Evolutionary conservation across 2,797 vertebrate genomes (phyloP), one percentile per base, ranked within the genome.

Genomic region (Myotis vivesi): DNA sequence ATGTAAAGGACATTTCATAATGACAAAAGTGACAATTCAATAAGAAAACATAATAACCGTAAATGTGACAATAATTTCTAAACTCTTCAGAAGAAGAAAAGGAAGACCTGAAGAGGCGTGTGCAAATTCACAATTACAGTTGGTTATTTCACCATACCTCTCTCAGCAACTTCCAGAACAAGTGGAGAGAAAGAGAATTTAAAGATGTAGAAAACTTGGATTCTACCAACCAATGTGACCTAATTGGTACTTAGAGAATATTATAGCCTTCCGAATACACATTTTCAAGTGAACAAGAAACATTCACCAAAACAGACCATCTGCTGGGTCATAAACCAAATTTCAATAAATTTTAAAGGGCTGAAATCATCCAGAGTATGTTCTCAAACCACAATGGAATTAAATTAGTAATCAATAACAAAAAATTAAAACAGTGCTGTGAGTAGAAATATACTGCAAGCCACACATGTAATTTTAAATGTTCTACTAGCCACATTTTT

Each of bases 401-500:
- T 59, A 81, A 90, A 87, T 69, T 73, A 81, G 93, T 69, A 88
- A 87, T 79, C 77, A 88, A 10, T 84, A 69, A 90, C 25, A 64
- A 89, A 66, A 64, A 80, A 59, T n/a, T 41, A 87, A 16, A 87
- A 55, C n/a, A 82, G 69, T 46, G 10, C 22, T 62, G 53, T 10
- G 38, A 68, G n/a, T 0, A 89, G 46, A 86, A 66, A 83, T 41
- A 80, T 30, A 94, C 69, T 46, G 36, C 57, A 64, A 91, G 72
- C 51, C 44, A 91, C 28, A 51, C 49, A 71, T 13, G 38, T 80
- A 75, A 73, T 66, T 73, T 88, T 12, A 71, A 87, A 87, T 72
- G 87, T 95, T 85, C 83, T 84, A 92, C 57, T 73, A 91, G 64
- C n/a, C 69, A 81, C 53, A 59, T 89, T 76, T 87, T 87, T 53